phyloP scores from a whole-genome alignment of 2,797 vertebrate genomes.

The Peromyscus attwateri region DNA sequence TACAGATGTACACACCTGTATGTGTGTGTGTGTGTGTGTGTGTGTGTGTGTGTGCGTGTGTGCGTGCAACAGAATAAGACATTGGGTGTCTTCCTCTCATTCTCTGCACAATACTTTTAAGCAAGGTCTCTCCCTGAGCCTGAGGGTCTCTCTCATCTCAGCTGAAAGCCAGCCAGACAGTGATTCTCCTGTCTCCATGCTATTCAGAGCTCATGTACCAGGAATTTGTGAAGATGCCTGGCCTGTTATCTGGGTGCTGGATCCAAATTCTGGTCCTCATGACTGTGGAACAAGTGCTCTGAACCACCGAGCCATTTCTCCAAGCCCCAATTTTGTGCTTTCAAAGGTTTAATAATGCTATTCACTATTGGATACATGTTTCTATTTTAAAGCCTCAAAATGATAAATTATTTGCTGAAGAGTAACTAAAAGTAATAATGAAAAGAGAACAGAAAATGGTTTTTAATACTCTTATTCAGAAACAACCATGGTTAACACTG shows the following conservation, averaged over 20 bases:
- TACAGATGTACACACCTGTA: background rate
- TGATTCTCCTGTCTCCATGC: background rate
- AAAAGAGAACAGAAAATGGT: background rate
- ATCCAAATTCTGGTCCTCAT: background rate
- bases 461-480: conserved; percentile 17
- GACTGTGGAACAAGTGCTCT: background rate
- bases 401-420: conserved; percentile 50
- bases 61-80: background rate
- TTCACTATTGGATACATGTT: conserved; percentile 32
- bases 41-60: background rate
- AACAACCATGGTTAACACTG: background rate
- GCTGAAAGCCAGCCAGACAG: background rate
- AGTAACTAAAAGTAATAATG: conserved; percentile 31
- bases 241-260: background rate
- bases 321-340: background rate
- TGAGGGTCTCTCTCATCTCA: background rate
- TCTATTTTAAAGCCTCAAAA: background rate
- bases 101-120: background rate
- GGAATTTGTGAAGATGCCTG: background rate
- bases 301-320: background rate
- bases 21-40: background rate
- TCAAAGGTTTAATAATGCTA: background rate
- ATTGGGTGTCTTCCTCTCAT: background rate
- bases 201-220: background rate
- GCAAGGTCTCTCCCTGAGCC: background rate